phyloP scores from a whole-genome alignment of 2,888 invertebrate genomes.

The Ectemnius cavifrons region DNA sequence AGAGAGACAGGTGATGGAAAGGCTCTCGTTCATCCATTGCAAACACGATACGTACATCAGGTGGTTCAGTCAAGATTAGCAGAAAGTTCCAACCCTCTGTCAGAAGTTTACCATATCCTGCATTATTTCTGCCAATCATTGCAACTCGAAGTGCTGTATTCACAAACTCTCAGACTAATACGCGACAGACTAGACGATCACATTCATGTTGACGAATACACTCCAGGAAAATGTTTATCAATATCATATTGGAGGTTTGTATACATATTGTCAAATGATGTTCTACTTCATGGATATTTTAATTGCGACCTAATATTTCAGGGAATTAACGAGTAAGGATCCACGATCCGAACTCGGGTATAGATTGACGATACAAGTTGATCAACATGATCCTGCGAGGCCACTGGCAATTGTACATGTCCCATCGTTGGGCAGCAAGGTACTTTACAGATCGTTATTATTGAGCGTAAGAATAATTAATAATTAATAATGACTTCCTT shows the following conservation, averaged over 20 bases:
- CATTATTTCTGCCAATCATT: conserved; percentile 97
- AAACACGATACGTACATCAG: conserved; percentile 95
- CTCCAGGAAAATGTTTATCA: conserved; percentile 91
- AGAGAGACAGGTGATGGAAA: conserved; percentile 98
- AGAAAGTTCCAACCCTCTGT: conserved; percentile 87
- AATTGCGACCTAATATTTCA: conserved; percentile 62
- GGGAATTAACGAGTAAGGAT: conserved; percentile 83
- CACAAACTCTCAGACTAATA: conserved; percentile 92
- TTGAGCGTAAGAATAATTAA: conserved; percentile 22
- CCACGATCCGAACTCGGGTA: conserved; percentile 92
- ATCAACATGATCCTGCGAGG: conserved; percentile 87
- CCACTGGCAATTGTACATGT: conserved; percentile 86
- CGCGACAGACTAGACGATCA: conserved; percentile 93
- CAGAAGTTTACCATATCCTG: conserved; percentile 90
- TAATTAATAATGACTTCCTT: neutral
- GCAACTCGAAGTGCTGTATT: conserved; percentile 90
- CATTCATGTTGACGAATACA: conserved; percentile 93
- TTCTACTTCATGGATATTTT: too few relatives aligned
- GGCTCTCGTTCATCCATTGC: conserved; percentile 95
- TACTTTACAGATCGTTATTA: conserved; percentile 67
- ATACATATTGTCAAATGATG: too few relatives aligned
- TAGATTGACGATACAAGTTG: conserved; percentile 92
- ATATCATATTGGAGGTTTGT: conserved; percentile 91
- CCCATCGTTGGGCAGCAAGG: conserved; percentile 84
- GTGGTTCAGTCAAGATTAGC: conserved; percentile 94